Evolutionary conservation across 2,797 vertebrate genomes (phyloP), one percentile per base, ranked within the genome.

Genomic region (Hafferia zeledoni): DNA sequence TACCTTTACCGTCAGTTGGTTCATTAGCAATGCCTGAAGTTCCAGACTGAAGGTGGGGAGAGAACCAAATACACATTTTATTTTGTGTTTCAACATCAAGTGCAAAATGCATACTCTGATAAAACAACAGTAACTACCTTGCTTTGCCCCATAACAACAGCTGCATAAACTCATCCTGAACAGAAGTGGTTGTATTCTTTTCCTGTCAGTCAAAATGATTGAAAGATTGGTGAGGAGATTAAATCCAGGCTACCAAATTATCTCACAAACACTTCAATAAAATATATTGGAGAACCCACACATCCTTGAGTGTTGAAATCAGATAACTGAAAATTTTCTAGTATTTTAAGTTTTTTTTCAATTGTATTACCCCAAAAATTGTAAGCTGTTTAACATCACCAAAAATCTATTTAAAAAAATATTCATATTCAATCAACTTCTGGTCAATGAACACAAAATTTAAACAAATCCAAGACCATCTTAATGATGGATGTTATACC

Each of bases 141-240:
- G 99, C 99, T 95, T 99, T 99, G 59, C 99, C 99, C 99, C 99
- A 99, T 59, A 99, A 95, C 65, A 99, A 97, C 90, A 99, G 98
- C 96, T 99, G 99, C 98, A 99, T 98, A 96, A 99, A 99, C 95
- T 99, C 99, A 97, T 99, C 99, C 69, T 99, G 99, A 85, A 99
- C 99, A 83, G 99, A 99, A n/a, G 99, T 99, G 65, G 98, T 99
- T 56, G 99, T 99, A 95, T 99, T 99, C 97, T 99, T 99, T 94
- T 99, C 99, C 99, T 99, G 95, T 37, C 18, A 63, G 87, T 87
- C 53, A 95, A 95, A 93, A 94, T 39, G 78, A 92, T 57, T 64
- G 56, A 49, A 72, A 94, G 11, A 94, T 68, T 59, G 80, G 76
- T 94, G 64, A 94, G 87, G 57, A 88, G 50, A 86, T 93, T 69